These are phyloP conservation scores for Agapostemon virescens DNA, from an alignment of 2,888 invertebrate genomes.

Conservation along the genomic window DNA sequence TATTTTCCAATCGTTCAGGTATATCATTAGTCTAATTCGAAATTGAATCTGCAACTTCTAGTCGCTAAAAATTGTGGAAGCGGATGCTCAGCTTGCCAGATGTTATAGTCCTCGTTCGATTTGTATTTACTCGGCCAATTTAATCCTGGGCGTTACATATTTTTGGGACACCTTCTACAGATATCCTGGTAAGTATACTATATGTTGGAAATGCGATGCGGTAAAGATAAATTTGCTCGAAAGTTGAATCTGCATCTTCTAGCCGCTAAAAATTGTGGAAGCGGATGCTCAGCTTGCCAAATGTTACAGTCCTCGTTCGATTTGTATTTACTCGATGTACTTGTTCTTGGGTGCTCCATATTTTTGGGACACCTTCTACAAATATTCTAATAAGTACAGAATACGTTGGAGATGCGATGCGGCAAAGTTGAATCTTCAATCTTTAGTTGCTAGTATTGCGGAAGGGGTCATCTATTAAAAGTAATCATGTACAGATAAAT, in stretches of 20 bases:
- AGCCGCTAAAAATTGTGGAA: neutral
- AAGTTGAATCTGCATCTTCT: too few species aligned
- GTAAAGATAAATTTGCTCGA: conserved; percentile 65
- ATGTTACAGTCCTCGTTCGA: neutral
- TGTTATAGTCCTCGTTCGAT: neutral
- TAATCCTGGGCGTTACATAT: neutral
- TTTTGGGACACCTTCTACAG: neutral
- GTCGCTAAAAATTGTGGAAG: neutral
- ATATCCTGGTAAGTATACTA: conserved; percentile 10
- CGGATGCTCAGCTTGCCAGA: neutral
- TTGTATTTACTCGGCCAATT: neutral
- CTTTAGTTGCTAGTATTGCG: too few species aligned
- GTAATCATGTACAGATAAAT: too few species aligned
- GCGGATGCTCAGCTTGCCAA: neutral
- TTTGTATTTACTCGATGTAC: neutral
- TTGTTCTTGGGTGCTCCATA: neutral
- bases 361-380: neutral
- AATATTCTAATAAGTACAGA: conserved; percentile 2
- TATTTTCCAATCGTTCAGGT: too few species aligned
- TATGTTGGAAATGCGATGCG: conserved; percentile 38
- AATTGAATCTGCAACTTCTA: too few species aligned
- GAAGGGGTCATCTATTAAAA: too few species aligned
- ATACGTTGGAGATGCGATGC: conserved; percentile 39
- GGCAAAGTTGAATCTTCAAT: conserved; percentile 64
- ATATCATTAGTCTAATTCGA: too few species aligned